Evolutionary conservation across 2,113 vertebrate species (phyloP).

Genomic region (Pelobates fuscus): DNA sequence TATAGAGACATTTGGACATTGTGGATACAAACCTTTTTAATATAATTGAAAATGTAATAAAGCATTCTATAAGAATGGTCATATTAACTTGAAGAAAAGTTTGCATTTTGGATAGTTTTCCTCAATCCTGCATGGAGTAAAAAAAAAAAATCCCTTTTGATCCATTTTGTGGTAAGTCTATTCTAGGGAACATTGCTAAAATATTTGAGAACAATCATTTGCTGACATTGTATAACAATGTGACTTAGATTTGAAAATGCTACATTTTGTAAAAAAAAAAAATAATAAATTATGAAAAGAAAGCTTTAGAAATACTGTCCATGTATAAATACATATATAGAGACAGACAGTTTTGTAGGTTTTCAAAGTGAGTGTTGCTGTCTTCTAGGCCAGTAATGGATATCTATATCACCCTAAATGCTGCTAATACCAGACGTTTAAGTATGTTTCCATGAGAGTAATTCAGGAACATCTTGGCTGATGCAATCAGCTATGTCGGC

Average conservation of each 20-base stretch:
- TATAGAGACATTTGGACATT: constrained; percentile 9
- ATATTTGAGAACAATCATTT: constrained; percentile 13
- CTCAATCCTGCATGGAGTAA: constrained; percentile 46
- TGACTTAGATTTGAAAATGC: background rate
- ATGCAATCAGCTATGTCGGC: too few relatives aligned
- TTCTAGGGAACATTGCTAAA: background rate
- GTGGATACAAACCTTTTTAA: constrained; percentile 24
- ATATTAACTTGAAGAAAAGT: constrained; percentile 17
- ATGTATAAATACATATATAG: background rate
- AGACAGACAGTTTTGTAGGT: background rate
- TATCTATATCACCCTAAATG: too few relatives aligned
- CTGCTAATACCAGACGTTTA: too few relatives aligned
- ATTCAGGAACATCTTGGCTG: too few relatives aligned
- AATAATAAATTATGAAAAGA: constrained; percentile 1
- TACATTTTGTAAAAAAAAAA: background rate
- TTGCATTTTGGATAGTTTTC: constrained; percentile 6
- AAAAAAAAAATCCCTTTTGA: constrained; percentile 22
- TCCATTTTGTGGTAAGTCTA: constrained; percentile 3
- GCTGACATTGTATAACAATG: constrained; percentile 5
- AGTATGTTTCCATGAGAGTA: too few relatives aligned
- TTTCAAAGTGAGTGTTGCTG: constrained; percentile 11
- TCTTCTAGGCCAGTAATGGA: too few relatives aligned
- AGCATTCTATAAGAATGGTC: constrained; percentile 23
- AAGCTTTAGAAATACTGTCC: background rate
- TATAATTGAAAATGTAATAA: background rate